phyloP scores from a whole-genome alignment of 2,888 invertebrate species.

The Alloplasta piceator region DNA sequence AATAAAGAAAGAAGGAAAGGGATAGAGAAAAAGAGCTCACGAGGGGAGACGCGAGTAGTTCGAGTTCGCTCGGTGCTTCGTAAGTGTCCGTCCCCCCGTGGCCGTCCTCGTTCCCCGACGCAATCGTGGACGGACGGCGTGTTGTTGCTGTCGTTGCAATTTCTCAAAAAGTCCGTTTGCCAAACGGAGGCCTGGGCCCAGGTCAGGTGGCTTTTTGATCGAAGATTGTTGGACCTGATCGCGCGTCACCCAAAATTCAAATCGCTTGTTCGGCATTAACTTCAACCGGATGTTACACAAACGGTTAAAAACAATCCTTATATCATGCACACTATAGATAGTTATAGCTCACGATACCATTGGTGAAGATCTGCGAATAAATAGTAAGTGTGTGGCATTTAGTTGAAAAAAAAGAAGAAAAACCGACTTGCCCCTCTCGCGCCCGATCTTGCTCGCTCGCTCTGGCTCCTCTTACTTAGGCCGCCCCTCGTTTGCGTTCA shows the following conservation, averaged over 20 bases:
- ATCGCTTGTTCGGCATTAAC: not conserved
- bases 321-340: not conserved
- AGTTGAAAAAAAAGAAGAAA: slow-evolving; percentile 1
- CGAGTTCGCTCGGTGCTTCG: slow-evolving; percentile 57
- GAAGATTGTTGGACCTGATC: slow-evolving; percentile 26
- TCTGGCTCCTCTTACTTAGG: slow-evolving; percentile 20
- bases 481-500: slow-evolving; percentile 63
- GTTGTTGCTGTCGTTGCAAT: slow-evolving; percentile 58
- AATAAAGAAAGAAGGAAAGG: slow-evolving; percentile 48
- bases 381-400: slow-evolving; percentile 14
- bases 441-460: slow-evolving; percentile 45
- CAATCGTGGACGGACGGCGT: slow-evolving; percentile 61
- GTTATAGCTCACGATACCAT: not conserved
- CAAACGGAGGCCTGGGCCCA: slow-evolving; percentile 35
- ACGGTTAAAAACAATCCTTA: not conserved
- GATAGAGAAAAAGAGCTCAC: slow-evolving; percentile 44
- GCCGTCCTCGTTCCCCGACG: slow-evolving; percentile 63
- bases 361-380: slow-evolving; percentile 34
- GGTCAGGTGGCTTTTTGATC: slow-evolving; percentile 43
- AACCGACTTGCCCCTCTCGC: slow-evolving; percentile 35
- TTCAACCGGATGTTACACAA: not conserved
- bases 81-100: slow-evolving; percentile 65
- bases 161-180: slow-evolving; percentile 39
- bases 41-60: slow-evolving; percentile 44
- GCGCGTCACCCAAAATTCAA: slow-evolving; percentile 3